Percentiles rank a stretch among this genome's conserved stretches.
These are phyloP conservation scores for Tridacna crocea DNA, from an alignment of 2,888 invertebrate species.

Conservation along the genomic window DNA sequence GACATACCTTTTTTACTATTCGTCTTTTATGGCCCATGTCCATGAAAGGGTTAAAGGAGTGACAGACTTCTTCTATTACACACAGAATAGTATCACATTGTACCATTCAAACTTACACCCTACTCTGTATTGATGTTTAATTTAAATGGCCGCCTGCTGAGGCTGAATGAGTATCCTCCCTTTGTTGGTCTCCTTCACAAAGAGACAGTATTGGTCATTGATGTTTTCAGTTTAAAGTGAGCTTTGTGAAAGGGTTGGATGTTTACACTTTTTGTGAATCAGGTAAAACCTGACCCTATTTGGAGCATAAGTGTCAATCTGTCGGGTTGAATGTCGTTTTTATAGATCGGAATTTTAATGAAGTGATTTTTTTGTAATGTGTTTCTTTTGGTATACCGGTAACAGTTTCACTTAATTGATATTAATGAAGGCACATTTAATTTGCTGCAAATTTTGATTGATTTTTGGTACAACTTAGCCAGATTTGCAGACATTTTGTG, in stretches of 20 bases:
- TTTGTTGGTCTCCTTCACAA: conserved; percentile 30
- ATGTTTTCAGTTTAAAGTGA: conserved; percentile 43
- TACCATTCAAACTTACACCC: not conserved
- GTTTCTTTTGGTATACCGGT: not conserved
- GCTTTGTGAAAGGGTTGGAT: conserved; percentile 29
- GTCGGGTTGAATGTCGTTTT: too few species aligned
- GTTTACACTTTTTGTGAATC: conserved; percentile 24
- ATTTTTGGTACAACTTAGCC: too few species aligned
- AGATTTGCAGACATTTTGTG: too few species aligned
- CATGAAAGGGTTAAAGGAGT: too few species aligned
- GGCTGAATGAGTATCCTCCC: conserved; percentile 38
- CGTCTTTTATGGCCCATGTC: too few species aligned
- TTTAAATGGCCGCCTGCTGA: conserved; percentile 48
- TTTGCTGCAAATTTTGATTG: too few species aligned
- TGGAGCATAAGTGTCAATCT: not conserved
- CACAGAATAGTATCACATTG: not conserved
- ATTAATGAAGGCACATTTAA: too few species aligned
- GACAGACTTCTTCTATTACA: too few species aligned
- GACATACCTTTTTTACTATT: too few species aligned
- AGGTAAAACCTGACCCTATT: conserved; percentile 10
- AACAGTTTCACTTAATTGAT: too few species aligned
- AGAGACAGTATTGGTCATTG: conserved; percentile 45
- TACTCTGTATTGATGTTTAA: not conserved
- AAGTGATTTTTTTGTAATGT: too few species aligned
- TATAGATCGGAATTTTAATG: too few species aligned